Evolutionary conservation across 2,113 vertebrate genomes (phyloP), one percentile per base, ranked within the genome.

Genomic region (Egretta garzetta): DNA sequence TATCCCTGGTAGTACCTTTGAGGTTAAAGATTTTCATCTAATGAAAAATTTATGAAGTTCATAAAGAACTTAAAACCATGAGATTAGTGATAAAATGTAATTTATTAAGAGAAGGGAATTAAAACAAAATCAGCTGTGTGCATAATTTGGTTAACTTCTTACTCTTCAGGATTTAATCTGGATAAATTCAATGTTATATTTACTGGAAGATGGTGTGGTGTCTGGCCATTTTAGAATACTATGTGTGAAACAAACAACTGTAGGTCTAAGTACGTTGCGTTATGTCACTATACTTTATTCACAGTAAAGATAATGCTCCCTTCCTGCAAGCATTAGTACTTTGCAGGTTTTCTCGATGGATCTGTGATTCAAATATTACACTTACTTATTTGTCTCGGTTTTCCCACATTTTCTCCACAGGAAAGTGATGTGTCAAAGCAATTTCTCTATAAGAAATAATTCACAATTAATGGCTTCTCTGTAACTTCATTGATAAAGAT

Each of bases 401-500:
- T 95, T 68, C 39, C 27, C 1, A 1, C 7, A 21, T 53, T 63
- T 91, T 93, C 32, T 83, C 4, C 9, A 35, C 10, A 59, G 28
- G 22, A 27, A 70, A 63, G 14, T 1, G 1, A 22, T 81, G 6
- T 23, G 58, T 64, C 60, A 60, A 53, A 74, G 15, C 18, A 43
- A 14, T 74, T 86, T 92, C 35, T 73, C 32, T 85, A 9, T 45
- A 7, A 23, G 58, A 73, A 59, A 52, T 2, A 47, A 64, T 41
- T 94, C 24, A 67, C 74, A 90, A 62, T 84, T 24, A 85, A 60
- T 35, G 18, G 19, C 7, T 93, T 92, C 33, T 19, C 52, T 91
- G 4, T 73, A 95, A 83, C 88, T 92, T 82, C 49, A 88, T 17
- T 77, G 86, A 87, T 95, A 90, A 97, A 67, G n/a, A 5, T 59